phyloP scores from a whole-genome alignment of 2,888 invertebrate species.

The Acanthopleura granulata region DNA sequence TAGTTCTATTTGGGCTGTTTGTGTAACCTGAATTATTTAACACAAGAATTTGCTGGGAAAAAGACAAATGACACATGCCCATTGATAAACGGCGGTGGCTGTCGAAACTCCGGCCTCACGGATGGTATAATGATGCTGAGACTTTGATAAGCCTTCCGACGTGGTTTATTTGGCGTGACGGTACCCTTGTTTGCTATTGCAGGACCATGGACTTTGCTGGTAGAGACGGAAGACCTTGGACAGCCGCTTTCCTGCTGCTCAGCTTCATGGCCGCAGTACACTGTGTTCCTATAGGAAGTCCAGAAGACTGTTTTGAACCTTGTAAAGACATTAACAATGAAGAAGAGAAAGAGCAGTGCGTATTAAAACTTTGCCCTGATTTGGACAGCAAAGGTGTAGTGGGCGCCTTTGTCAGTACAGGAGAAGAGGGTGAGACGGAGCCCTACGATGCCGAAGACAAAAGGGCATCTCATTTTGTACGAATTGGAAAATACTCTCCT shows the following conservation, averaged over 20 bases:
- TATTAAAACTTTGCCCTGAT: background rate
- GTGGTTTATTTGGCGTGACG: too few species aligned
- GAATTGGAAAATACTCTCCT: background rate
- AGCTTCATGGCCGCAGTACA: background rate
- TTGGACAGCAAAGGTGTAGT: background rate
- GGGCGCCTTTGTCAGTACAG: background rate
- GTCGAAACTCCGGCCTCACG: too few species aligned
- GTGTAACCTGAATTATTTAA: too few species aligned
- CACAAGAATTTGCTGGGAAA: too few species aligned
- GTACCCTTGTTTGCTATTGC: background rate
- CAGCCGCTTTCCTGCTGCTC: background rate
- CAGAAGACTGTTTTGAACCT: background rate
- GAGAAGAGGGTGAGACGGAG: background rate
- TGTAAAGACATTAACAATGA: conserved; percentile 9
- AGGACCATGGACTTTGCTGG: background rate
- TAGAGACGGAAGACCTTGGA: background rate
- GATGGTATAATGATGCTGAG: too few species aligned
- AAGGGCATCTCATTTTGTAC: conserved; percentile 2
- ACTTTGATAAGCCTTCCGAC: too few species aligned
- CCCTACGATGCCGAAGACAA: background rate
- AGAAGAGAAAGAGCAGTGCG: conserved; percentile 4
- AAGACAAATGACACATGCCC: too few species aligned
- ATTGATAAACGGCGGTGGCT: too few species aligned
- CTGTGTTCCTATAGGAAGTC: background rate
- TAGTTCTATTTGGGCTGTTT: too few species aligned